These are phyloP conservation scores for Eptatretus burgeri DNA, from an alignment of 2,113 vertebrate species.

Conservation along the genomic window DNA sequence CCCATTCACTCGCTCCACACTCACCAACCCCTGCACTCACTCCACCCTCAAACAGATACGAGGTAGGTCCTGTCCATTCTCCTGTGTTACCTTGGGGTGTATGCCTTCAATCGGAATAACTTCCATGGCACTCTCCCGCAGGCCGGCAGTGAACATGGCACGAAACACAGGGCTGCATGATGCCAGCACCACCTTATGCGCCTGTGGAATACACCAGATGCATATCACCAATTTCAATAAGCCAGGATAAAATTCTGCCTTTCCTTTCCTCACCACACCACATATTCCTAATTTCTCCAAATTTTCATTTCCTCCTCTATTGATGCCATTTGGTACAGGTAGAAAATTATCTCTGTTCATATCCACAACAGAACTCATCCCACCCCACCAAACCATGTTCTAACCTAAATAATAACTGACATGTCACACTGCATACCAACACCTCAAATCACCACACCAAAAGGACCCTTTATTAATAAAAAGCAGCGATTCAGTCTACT, in stretches of 20 bases:
- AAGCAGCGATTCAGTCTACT: background rate
- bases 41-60: background rate
- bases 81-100: conserved; percentile 21
- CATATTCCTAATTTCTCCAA: conserved; percentile 1
- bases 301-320: background rate
- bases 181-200: conserved; percentile 59
- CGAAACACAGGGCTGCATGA: conserved; percentile 60
- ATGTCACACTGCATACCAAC: too few species aligned
- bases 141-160: conserved; percentile 72
- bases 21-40: too few species aligned
- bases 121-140: conserved; percentile 58
- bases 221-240: conserved; percentile 18
- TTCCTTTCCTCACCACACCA: background rate
- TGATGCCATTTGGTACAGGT: background rate
- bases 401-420: too few species aligned
- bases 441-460: too few species aligned
- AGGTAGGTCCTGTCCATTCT: too few species aligned
- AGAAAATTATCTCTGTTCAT: too few species aligned
- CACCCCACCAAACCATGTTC: too few species aligned
- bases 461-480: too few species aligned
- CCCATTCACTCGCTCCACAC: too few species aligned
- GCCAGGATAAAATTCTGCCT: background rate
- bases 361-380: too few species aligned
- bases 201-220: conserved; percentile 34
- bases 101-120: conserved; percentile 59